Conservation (phyloP, 2,113 vertebrate species). For the Oplegnathus fasciatus region DNA sequence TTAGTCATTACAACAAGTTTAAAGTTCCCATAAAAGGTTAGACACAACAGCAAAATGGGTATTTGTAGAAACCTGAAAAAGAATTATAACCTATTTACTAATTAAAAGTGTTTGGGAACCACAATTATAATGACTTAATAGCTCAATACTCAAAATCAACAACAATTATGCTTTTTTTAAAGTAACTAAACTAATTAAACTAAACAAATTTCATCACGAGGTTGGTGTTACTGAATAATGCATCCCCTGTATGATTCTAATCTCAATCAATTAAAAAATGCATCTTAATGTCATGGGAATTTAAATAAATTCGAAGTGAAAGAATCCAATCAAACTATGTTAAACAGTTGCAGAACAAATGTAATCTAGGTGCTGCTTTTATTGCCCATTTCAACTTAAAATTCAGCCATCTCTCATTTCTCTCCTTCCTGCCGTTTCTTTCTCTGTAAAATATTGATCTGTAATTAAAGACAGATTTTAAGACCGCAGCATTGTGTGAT, state of each 20-base stretch:
- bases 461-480: background rate
- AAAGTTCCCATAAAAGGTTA: background rate
- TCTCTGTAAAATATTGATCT: slow-evolving; percentile 11
- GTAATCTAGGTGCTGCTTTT: background rate
- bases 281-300: background rate
- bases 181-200: background rate
- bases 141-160: too few species aligned
- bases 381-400: background rate
- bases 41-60: background rate
- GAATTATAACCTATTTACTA: background rate
- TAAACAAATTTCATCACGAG: background rate
- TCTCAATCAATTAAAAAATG: background rate
- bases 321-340: background rate
- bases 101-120: background rate
- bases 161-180: too few species aligned
- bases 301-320: background rate
- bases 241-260: background rate
- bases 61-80: background rate
- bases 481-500: slow-evolving; percentile 10
- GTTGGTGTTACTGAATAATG: background rate
- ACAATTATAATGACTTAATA: too few species aligned
- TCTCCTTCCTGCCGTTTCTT: slow-evolving; percentile 1
- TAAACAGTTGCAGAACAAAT: background rate
- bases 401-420: background rate
- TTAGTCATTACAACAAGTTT: background rate